Base-by-base conservation (phyloP, 2,888 invertebrate species). In the Agonum fuliginosum region DNA sequence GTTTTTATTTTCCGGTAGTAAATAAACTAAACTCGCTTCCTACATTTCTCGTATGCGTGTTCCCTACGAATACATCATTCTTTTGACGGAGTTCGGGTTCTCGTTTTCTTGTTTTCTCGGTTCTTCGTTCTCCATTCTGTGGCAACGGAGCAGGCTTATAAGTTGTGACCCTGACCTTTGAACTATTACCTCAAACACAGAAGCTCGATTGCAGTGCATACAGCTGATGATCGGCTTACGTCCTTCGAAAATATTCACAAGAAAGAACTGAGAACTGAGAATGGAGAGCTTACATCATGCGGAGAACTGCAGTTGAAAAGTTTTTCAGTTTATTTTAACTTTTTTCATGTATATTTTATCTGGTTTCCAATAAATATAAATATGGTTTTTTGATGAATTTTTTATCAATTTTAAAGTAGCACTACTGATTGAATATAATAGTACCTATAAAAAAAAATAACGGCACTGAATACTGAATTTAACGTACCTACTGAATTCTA, bases 141-240 rank as follows among this genome's bases (percentile, higher is more conserved):
- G n/a, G n/a, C n/a, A n/a, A n/a, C 54, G 54, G 20, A 24, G 10
- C 22, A 22, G 24, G 54, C 54, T 54, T 24, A 54, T 24, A 24
- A 54, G 54, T 12, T 4, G 8, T 54, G 54, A 54, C 54, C 54
- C 54, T 54, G 54, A 54, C 54, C 54, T n/a, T 12, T 54, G 54
- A 54, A 54, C 54, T 54, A 54, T 54, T 54, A 54, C 54, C 54
- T 54, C 22, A 22, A 54, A 54, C 22, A 54, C 54, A 54, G 54
- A 54, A 54, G 54, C 54, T 6, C 3, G 54, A 22, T 48, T 12
- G 14, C 8, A 17, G n/a, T 54, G 54, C 54, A 54, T 54, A 54
- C 54, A 54, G 54, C 54, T 54, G 54, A 22, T 22, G 54, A 24
- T 54, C 37, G 12, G 54, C 5, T 54, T 54, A 54, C 54, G 54